phyloP scores from a whole-genome alignment of 2,888 invertebrate genomes.

The Osmoderma eremita region DNA sequence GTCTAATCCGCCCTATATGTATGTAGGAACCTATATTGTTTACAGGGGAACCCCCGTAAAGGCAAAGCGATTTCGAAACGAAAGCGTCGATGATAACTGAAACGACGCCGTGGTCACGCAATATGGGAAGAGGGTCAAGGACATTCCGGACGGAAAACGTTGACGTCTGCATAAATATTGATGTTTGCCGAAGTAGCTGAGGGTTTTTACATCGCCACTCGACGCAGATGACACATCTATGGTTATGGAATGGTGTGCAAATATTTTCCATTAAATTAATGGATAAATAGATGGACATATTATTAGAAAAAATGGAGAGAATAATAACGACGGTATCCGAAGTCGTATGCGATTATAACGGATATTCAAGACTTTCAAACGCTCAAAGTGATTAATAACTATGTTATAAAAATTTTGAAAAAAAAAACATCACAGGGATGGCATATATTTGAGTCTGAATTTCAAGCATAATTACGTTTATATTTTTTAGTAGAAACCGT shows the following conservation, averaged over 20 bases:
- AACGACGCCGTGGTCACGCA: slow-evolving; percentile 21
- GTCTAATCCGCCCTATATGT: slow-evolving; percentile 53
- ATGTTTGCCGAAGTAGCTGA: slow-evolving; percentile 19
- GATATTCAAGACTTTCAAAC: no score
- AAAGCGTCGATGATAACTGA: slow-evolving; percentile 29
- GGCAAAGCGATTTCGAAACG: slow-evolving; percentile 11
- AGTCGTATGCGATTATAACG: no score
- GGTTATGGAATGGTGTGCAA: neutral
- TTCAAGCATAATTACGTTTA: no score
- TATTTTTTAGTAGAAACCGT: no score
- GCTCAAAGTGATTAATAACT: no score
- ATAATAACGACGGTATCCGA: no score
- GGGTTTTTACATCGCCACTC: neutral
- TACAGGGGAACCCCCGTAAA: slow-evolving; percentile 43
- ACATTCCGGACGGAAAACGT: slow-evolving; percentile 7
- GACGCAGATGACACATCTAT: neutral
- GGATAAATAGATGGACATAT: neutral
- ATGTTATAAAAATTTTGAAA: no score
- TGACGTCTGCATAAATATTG: slow-evolving; percentile 42
- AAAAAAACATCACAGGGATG: no score
- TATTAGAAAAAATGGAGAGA: no score
- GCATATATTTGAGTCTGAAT: no score
- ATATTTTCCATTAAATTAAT: slow-evolving; percentile 1
- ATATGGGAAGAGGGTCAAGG: slow-evolving; percentile 11
- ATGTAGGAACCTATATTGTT: slow-evolving; percentile 51